Conservation (phyloP, 2,113 vertebrate species). For the Tupaia chinensis region DNA sequence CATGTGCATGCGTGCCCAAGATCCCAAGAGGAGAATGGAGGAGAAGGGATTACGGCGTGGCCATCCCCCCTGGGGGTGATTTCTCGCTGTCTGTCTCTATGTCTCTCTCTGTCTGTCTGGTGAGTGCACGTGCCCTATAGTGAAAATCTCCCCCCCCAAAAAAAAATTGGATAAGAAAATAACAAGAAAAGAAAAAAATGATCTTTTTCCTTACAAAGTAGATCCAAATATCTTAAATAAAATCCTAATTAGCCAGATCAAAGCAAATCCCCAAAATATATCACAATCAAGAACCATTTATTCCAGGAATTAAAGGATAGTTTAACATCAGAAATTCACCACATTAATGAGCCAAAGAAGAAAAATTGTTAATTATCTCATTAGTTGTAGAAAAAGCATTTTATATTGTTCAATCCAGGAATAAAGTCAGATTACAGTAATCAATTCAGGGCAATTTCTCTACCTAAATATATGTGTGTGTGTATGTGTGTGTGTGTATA, state of each 20-base stretch:
- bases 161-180: not conserved
- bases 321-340: not conserved
- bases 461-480: not conserved
- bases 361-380: constrained; percentile 19
- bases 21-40: no score
- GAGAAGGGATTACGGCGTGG: no score
- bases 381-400: constrained; percentile 6
- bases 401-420: not conserved
- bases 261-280: not conserved
- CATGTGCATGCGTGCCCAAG: no score
- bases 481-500: no score
- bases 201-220: not conserved
- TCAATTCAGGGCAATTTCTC: not conserved
- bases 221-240: not conserved
- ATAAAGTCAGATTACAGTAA: not conserved
- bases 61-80: no score
- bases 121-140: no score
- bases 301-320: not conserved
- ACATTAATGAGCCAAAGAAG: not conserved
- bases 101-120: no score
- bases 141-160: no score
- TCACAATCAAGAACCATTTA: not conserved
- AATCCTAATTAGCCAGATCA: not conserved
- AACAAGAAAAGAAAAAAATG: not conserved
- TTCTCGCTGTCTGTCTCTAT: no score